These are phyloP conservation scores for Tadarida brasiliensis DNA, from an alignment of 2,797 vertebrate genomes.

Conservation along the genomic window DNA sequence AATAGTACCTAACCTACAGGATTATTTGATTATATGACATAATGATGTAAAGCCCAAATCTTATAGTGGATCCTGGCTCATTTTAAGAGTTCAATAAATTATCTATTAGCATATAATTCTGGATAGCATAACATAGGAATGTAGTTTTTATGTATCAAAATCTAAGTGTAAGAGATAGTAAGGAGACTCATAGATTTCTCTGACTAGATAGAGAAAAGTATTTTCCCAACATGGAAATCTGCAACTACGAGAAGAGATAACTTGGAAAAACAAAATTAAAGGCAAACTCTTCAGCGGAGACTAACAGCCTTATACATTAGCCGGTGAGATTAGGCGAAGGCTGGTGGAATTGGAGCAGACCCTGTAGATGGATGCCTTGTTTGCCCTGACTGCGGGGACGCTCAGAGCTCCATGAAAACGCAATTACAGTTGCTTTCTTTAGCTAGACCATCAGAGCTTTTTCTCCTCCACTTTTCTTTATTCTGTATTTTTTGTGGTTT, in stretches of 20 bases:
- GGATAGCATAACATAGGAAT: not conserved
- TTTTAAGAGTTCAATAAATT: not conserved
- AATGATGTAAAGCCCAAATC: not conserved
- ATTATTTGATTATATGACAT: not conserved
- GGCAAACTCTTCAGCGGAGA: not conserved
- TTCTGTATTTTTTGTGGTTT: not conserved
- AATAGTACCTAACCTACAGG: not conserved
- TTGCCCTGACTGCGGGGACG: not conserved
- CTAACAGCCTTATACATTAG: not conserved
- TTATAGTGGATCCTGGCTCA: not conserved
- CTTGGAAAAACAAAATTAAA: not conserved
- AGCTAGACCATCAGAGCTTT: not conserved
- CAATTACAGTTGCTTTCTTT: not conserved
- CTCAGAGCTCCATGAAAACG: not conserved
- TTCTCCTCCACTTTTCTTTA: not conserved
- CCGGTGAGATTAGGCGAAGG: not conserved
- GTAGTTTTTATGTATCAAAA: not conserved
- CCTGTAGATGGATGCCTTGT: fast-evolving
- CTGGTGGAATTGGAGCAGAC: not conserved
- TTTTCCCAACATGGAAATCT: not conserved
- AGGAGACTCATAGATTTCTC: not conserved
- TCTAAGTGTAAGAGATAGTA: not conserved
- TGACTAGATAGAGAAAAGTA: not conserved
- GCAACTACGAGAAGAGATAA: not conserved
- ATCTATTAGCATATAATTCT: not conserved